Conservation (phyloP, 1,140 invertebrate species). For the Drosophila subpulchrella region DNA sequence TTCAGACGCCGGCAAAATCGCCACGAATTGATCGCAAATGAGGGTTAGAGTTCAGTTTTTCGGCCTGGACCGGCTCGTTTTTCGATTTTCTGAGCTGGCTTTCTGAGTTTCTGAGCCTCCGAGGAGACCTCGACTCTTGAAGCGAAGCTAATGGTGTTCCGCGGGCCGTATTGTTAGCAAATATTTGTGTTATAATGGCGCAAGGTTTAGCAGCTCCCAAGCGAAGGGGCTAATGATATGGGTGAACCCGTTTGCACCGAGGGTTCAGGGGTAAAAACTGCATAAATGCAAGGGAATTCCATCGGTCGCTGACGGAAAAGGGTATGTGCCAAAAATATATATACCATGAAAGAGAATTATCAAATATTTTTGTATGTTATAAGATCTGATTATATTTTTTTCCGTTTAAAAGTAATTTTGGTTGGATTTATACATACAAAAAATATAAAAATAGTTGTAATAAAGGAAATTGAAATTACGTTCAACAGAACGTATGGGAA, state of each 20-base stretch:
- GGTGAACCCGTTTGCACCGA: slow-evolving; percentile 63
- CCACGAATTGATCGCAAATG: slow-evolving; percentile 83
- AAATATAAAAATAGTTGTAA: neutral
- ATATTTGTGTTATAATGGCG: slow-evolving; percentile 82
- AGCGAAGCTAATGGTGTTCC: slow-evolving; percentile 68
- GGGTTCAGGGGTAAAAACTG: neutral
- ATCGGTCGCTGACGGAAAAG: neutral
- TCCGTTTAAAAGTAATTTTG: no score
- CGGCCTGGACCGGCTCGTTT: slow-evolving; percentile 22
- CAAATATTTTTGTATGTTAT: no score
- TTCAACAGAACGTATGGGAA: neutral
- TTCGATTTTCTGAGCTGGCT: neutral
- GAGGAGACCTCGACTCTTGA: slow-evolving; percentile 1
- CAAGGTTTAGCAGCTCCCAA: slow-evolving; percentile 61
- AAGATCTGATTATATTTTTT: no score
- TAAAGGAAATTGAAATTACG: neutral
- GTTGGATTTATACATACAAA: no score
- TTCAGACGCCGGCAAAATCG: slow-evolving; percentile 74
- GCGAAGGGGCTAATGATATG: slow-evolving; percentile 71
- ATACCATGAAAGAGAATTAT: neutral
- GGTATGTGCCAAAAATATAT: neutral
- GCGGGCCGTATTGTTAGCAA: slow-evolving; percentile 76
- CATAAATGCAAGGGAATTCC: neutral
- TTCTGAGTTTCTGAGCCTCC: slow-evolving; percentile 4
- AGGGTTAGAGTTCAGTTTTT: slow-evolving; percentile 75